These are phyloP conservation scores for Musca domestica DNA, from an alignment of 1,140 invertebrate genomes.

Conservation along the genomic window DNA sequence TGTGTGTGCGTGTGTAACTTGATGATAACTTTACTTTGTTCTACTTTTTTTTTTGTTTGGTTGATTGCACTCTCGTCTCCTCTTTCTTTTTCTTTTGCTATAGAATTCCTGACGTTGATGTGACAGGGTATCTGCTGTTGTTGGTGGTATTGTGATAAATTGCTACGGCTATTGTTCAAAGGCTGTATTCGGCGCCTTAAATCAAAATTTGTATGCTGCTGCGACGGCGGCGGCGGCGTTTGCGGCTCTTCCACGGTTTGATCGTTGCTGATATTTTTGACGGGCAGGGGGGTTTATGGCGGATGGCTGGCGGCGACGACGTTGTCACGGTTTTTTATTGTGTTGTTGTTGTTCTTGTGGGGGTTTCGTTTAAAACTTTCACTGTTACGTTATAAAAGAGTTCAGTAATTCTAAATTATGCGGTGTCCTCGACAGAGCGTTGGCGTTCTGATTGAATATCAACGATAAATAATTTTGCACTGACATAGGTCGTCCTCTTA, in stretches of 20 bases:
- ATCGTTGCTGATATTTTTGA: background rate
- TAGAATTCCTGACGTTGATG: no score
- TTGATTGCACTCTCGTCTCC: background rate
- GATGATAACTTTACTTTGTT: no score
- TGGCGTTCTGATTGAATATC: constrained; percentile 48
- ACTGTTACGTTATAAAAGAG: constrained; percentile 35
- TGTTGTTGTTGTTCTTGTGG: background rate
- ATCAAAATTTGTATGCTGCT: no score
- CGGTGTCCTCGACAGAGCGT: constrained; percentile 35
- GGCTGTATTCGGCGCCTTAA: no score
- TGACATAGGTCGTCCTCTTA: constrained; percentile 49
- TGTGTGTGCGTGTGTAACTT: no score
- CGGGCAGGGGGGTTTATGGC: background rate
- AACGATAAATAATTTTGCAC: constrained; percentile 45
- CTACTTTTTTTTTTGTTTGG: background rate
- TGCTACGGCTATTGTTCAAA: no score
- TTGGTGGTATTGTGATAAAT: no score
- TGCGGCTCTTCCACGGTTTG: background rate
- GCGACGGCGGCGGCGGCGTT: no score
- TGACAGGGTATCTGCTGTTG: no score
- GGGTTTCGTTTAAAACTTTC: constrained; percentile 11
- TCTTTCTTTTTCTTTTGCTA: no score
- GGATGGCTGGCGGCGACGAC: constrained; percentile 5
- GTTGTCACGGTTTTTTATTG: background rate
- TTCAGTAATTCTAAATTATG: constrained; percentile 51